phyloP scores from a whole-genome alignment of 1,140 invertebrate species.

The Polypedilum vanderplanki region DNA sequence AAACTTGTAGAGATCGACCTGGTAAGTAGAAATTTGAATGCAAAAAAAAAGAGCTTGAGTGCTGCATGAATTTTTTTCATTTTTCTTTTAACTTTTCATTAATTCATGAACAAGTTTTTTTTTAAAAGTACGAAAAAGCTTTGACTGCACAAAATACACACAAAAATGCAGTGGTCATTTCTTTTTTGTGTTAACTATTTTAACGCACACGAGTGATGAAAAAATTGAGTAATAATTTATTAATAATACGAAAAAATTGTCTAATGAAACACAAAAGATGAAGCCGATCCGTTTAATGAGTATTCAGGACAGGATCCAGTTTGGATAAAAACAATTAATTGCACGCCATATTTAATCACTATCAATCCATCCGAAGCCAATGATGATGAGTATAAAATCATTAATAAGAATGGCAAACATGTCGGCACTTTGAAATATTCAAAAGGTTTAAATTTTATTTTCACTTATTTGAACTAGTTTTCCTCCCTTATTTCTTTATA shows the following conservation, averaged over 20 bases:
- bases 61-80: constrained; percentile 5
- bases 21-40: constrained; percentile 47
- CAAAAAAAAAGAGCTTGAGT: background rate
- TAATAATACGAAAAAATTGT: background rate
- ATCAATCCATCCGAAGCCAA: background rate
- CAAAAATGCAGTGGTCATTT: background rate
- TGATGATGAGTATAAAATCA: constrained; percentile 8
- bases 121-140: background rate
- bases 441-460: background rate
- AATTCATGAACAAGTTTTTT: background rate
- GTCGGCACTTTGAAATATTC: constrained; percentile 10
- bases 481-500: background rate
- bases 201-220: background rate
- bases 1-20: constrained; percentile 55
- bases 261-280: background rate
- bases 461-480: background rate
- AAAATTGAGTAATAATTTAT: background rate
- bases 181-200: background rate
- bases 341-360: background rate
- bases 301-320: background rate
- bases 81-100: background rate
- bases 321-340: constrained; percentile 20
- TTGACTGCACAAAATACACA: constrained; percentile 15
- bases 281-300: background rate
- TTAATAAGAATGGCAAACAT: constrained; percentile 7